phyloP scores from a whole-genome alignment of 2,797 vertebrate species.

The Cossypha dichroa region DNA sequence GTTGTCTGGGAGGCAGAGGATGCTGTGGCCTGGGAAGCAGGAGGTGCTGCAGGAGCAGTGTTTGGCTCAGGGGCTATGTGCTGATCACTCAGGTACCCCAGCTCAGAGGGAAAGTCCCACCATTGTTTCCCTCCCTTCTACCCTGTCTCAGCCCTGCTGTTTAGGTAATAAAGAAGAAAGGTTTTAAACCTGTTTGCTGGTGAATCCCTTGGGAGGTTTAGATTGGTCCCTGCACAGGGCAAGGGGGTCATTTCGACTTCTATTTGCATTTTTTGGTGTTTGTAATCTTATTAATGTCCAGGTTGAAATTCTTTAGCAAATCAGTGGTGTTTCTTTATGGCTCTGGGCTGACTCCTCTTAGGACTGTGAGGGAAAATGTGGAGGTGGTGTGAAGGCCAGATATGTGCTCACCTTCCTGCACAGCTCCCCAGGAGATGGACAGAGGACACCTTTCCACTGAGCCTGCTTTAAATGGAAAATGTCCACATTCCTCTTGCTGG shows the following conservation, averaged over 20 bases:
- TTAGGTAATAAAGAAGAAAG: conserved; percentile 6
- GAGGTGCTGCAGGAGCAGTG: background rate
- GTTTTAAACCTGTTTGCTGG: background rate
- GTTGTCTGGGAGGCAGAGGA: background rate
- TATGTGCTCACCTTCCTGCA: background rate
- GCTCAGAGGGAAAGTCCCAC: background rate
- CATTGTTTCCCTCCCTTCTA: background rate
- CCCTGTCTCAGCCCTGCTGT: background rate
- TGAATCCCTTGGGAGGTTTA: background rate
- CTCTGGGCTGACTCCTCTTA: background rate
- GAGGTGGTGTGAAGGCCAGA: background rate
- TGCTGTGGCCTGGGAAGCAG: background rate
- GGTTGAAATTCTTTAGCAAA: background rate
- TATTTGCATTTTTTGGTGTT: background rate
- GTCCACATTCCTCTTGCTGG: rapidly evolving
- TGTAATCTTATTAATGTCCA: background rate
- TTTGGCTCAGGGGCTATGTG: background rate
- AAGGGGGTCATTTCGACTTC: background rate
- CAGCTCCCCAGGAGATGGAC: background rate
- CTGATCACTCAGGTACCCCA: background rate
- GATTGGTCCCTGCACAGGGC: background rate
- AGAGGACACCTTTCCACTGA: background rate
- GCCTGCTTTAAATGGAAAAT: background rate
- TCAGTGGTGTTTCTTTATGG: background rate
- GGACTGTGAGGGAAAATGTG: background rate